Conservation (phyloP, 2,888 invertebrate species). For the Caenorhabditis wallacei region DNA sequence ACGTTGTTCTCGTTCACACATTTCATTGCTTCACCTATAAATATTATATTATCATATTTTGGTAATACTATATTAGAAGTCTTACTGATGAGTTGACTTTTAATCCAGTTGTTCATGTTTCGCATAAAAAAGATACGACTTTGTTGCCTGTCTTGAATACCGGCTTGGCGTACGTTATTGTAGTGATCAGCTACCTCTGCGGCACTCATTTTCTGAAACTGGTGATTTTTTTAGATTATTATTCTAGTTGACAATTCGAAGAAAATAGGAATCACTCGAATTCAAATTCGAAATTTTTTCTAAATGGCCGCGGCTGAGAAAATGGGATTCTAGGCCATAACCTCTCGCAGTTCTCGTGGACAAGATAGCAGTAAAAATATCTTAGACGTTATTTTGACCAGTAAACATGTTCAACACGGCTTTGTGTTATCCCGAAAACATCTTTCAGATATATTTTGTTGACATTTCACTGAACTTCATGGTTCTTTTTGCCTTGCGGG, state of each 20-base stretch:
- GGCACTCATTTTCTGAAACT: constrained; percentile 72
- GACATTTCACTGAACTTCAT: too few species aligned
- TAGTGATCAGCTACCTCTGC: constrained; percentile 92
- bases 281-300: constrained; percentile 11
- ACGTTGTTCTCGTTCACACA: constrained; percentile 53
- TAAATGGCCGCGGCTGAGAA: constrained; percentile 1
- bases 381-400: neutral
- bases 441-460: too few species aligned
- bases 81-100: constrained; percentile 94
- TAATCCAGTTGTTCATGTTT: constrained; percentile 99
- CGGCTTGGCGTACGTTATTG: constrained; percentile 92
- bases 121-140: constrained; percentile 95
- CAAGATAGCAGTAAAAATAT: neutral
- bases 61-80: constrained; percentile 26
- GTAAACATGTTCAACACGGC: too few species aligned
- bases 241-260: neutral
- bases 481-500: too few species aligned
- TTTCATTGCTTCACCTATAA: constrained; percentile 71
- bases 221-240: too few species aligned
- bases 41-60: neutral
- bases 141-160: constrained; percentile 89
- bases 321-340: neutral
- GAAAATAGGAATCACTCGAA: neutral
- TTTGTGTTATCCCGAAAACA: too few species aligned
- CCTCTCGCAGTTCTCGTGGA: constrained; percentile 25